Percentiles rank a stretch among this genome's conserved stretches.
Conservation (phyloP, 1,140 invertebrate genomes). For the Tigriopus japonicus region DNA sequence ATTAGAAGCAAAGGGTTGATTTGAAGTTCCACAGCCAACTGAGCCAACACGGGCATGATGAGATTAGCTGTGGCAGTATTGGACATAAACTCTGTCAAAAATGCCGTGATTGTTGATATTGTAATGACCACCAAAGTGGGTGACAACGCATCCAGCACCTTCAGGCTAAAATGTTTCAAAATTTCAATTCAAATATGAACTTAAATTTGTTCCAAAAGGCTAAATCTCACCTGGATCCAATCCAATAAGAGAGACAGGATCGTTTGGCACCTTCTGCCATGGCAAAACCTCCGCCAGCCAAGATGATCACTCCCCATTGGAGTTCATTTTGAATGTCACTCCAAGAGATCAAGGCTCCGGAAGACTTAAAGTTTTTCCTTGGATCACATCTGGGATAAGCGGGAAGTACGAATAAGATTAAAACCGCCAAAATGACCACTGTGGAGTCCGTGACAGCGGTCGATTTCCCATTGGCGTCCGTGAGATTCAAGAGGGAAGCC, state of each 20-base stretch:
- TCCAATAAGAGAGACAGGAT: constrained; percentile 48
- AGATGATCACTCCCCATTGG: constrained; percentile 6
- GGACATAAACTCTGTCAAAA: constrained; percentile 56
- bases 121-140: constrained; percentile 22
- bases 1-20: constrained; percentile 67
- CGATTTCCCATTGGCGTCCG: background rate
- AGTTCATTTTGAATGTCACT: background rate
- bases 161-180: background rate
- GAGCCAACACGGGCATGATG: constrained; percentile 50
- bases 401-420: constrained; percentile 60
- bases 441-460: constrained; percentile 45
- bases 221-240: constrained; percentile 36
- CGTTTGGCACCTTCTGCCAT: constrained; percentile 55
- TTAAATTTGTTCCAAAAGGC: background rate
- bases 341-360: background rate
- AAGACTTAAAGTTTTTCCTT: background rate
- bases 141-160: background rate
- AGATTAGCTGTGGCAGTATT: constrained; percentile 67
- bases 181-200: background rate
- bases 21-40: constrained; percentile 36
- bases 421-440: constrained; percentile 53
- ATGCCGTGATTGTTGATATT: constrained; percentile 27
- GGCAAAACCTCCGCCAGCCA: constrained; percentile 56
- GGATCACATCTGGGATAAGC: constrained; percentile 34
- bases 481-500: constrained; percentile 20